A percentile compares a stretch with the other conserved stretches of the same genome.
phyloP scores from a whole-genome alignment of 2,113 vertebrate species.

The Cyanoramphus novaezelandiae region DNA sequence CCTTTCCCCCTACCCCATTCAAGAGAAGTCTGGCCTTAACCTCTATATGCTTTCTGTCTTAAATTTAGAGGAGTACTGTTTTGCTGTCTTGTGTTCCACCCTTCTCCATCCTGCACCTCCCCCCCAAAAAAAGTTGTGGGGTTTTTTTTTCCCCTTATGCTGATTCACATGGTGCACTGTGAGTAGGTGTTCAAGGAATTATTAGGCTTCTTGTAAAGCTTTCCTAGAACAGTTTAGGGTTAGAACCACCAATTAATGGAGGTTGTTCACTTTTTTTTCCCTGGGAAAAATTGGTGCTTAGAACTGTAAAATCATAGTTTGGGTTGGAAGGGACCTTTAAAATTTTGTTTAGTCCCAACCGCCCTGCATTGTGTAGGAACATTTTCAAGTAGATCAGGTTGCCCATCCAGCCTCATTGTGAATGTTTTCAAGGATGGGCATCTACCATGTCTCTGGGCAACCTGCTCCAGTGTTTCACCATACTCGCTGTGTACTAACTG shows the following conservation, averaged over 20 bases:
- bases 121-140: too few species aligned
- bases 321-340: neutral
- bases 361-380: too few species aligned
- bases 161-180: neutral
- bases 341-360: neutral
- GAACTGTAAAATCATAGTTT: neutral
- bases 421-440: neutral
- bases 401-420: rapidly evolving
- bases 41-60: too few species aligned
- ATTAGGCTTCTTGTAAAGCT: neutral
- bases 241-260: neutral
- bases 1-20: too few species aligned
- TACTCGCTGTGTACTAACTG: neutral
- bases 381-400: neutral
- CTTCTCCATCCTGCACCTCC: neutral
- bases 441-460: too few species aligned
- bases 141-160: neutral
- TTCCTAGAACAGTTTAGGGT: neutral
- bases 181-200: neutral
- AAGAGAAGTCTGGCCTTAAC: too few species aligned
- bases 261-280: neutral
- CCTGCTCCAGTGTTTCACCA: neutral
- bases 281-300: neutral
- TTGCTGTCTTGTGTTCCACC: neutral
- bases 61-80: too few species aligned